Conservation (phyloP, 2,113 vertebrate genomes). For the Colistium nudipinnis region DNA sequence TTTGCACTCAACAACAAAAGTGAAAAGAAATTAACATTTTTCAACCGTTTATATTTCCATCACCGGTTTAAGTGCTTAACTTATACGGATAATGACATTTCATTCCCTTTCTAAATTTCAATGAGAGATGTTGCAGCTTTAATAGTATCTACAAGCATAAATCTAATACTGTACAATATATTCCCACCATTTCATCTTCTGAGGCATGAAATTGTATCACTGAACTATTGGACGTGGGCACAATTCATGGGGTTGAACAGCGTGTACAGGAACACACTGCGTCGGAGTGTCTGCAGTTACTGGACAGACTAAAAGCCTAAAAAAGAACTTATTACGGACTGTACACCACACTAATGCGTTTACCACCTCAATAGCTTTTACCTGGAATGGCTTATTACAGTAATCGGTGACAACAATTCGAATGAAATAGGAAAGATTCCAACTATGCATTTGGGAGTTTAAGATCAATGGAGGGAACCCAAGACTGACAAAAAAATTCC, state of each 20-base stretch:
- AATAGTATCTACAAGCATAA: slow-evolving; percentile 1
- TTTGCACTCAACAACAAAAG: no score
- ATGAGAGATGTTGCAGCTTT: not conserved
- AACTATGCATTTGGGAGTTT: slow-evolving; percentile 32
- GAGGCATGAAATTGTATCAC: slow-evolving; percentile 39
- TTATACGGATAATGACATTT: not conserved
- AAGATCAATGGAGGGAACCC: slow-evolving; percentile 20
- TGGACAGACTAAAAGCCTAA: slow-evolving; percentile 3
- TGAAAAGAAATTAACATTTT: no score
- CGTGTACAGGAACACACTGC: not conserved
- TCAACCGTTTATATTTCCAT: no score
- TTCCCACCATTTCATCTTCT: slow-evolving; percentile 4
- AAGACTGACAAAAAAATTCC: slow-evolving; percentile 24
- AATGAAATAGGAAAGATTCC: slow-evolving; percentile 50
- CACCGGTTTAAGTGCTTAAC: no score
- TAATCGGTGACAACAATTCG: slow-evolving; percentile 34
- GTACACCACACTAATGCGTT: no score
- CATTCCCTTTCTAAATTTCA: not conserved
- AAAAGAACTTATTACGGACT: slow-evolving; percentile 21
- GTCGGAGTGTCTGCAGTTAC: no score
- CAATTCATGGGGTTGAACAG: slow-evolving; percentile 28
- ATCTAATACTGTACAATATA: not conserved
- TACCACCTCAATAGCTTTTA: slow-evolving; percentile 18
- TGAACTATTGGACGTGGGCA: not conserved
- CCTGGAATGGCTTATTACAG: slow-evolving; percentile 34